Conservation (phyloP, 2,888 invertebrate genomes). For the Sipha maydis region DNA sequence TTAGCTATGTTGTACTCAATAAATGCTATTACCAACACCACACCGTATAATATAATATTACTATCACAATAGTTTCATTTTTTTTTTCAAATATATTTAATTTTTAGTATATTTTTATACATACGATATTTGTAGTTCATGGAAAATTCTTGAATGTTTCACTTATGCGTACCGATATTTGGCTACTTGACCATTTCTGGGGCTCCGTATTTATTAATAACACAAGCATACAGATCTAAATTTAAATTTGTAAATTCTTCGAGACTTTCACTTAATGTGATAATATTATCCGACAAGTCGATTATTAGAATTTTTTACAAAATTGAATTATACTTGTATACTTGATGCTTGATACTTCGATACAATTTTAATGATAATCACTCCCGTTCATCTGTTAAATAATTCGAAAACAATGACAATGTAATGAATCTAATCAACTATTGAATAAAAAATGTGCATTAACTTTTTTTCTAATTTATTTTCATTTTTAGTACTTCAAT, state of each 20-base stretch:
- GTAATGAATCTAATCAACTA: neutral
- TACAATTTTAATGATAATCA: neutral
- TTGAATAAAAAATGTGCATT: neutral
- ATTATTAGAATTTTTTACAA: neutral
- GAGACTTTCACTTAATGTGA: neutral
- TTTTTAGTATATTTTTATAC: constrained; percentile 30
- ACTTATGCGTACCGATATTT: constrained; percentile 34
- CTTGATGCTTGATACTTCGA: neutral
- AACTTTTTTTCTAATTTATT: neutral
- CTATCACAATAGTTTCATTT: neutral
- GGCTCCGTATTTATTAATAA: constrained; percentile 56
- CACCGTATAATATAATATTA: neutral
- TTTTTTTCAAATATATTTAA: constrained; percentile 6
- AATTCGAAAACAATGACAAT: neutral
- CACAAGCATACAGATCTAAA: constrained; percentile 27
- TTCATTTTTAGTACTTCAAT: neutral
- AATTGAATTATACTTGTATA: neutral
- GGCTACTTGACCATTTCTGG: constrained; percentile 53
- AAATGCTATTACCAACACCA: constrained; percentile 9
- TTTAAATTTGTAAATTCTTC: constrained; percentile 50
- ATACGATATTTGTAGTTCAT: neutral
- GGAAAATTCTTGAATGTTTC: constrained; percentile 31
- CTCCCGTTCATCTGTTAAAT: neutral
- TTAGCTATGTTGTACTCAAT: neutral
- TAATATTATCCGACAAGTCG: neutral